phyloP scores from a whole-genome alignment of 2,888 invertebrate species.

The Microdon myrmicae region DNA sequence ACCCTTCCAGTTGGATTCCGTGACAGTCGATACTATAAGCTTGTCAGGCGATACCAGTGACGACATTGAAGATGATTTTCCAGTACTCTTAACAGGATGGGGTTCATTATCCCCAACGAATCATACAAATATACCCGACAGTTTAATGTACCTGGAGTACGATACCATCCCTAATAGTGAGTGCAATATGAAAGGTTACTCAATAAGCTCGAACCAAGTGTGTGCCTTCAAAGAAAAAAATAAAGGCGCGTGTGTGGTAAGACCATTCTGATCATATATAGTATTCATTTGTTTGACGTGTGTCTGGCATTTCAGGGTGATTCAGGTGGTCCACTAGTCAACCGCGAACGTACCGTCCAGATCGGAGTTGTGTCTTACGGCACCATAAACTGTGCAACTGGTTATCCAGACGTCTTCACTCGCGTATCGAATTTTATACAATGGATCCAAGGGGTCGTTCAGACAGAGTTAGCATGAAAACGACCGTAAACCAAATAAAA shows the following conservation, averaged over 20 bases:
- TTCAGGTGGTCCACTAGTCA: slow-evolving; percentile 65
- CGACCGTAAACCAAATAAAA: slow-evolving; percentile 32
- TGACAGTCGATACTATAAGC: slow-evolving; percentile 54
- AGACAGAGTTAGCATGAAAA: slow-evolving; percentile 53
- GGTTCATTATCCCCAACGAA: slow-evolving; percentile 58
- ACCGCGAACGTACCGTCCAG: slow-evolving; percentile 52
- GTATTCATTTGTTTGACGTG: neutral
- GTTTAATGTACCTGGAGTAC: slow-evolving; percentile 61
- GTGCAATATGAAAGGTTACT: slow-evolving; percentile 59
- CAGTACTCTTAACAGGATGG: slow-evolving; percentile 64
- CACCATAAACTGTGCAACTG: slow-evolving; percentile 59
- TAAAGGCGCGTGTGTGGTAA: slow-evolving; percentile 64
- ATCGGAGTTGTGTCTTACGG: slow-evolving; percentile 66
- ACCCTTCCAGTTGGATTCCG: slow-evolving; percentile 57
- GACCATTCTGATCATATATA: slow-evolving; percentile 17
- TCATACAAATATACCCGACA: slow-evolving; percentile 56
- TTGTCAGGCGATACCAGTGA: slow-evolving; percentile 53
- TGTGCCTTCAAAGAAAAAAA: slow-evolving; percentile 59
- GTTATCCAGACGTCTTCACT: slow-evolving; percentile 64
- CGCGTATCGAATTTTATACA: slow-evolving; percentile 62
- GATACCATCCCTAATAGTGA: slow-evolving; percentile 63
- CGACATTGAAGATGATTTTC: slow-evolving; percentile 56
- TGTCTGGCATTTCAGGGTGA: slow-evolving; percentile 61
- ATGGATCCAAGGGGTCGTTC: slow-evolving; percentile 58
- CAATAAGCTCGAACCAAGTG: slow-evolving; percentile 61